Evolutionary conservation across 2,797 vertebrate species (phyloP).

Genomic region (Ctenopoma multispine): DNA sequence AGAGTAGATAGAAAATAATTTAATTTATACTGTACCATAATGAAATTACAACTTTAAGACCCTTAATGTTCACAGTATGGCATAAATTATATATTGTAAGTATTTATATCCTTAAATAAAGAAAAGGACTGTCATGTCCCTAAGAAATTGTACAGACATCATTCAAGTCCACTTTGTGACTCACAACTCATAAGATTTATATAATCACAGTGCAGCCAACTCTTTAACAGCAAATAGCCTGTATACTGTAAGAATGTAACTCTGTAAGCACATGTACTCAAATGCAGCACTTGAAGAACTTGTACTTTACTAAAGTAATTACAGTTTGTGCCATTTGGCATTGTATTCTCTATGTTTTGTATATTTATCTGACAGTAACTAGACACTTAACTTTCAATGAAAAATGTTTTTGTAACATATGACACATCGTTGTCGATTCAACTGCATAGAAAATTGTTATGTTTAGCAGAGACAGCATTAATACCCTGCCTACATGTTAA

Average conservation of each 20-base stretch:
- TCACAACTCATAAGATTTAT: slow-evolving; percentile 9
- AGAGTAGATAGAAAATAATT: slow-evolving; percentile 16
- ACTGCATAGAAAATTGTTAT: not conserved
- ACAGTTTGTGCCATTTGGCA: slow-evolving; percentile 11
- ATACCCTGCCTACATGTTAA: slow-evolving; percentile 1
- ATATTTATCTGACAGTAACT: slow-evolving; percentile 8
- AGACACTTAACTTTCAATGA: not conserved
- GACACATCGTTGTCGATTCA: slow-evolving; percentile 1
- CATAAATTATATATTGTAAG: not conserved
- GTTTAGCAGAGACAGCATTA: slow-evolving; percentile 7
- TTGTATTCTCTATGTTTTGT: slow-evolving; percentile 14
- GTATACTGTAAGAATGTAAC: slow-evolving; percentile 14
- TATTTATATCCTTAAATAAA: slow-evolving; percentile 19
- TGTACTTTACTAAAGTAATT: slow-evolving; percentile 14
- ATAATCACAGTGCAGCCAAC: slow-evolving; percentile 1
- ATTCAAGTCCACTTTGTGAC: not conserved
- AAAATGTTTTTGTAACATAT: slow-evolving; percentile 19
- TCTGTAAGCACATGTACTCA: slow-evolving; percentile 17
- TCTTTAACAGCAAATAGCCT: slow-evolving; percentile 16
- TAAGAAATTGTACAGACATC: not conserved
- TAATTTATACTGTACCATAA: slow-evolving; percentile 20
- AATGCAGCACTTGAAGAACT: slow-evolving; percentile 4
- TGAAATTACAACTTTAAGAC: slow-evolving; percentile 8
- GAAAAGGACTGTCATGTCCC: not conserved
- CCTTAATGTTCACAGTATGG: not conserved